Conservation (phyloP, 2,888 invertebrate species). For the Fabriciana adippe region DNA sequence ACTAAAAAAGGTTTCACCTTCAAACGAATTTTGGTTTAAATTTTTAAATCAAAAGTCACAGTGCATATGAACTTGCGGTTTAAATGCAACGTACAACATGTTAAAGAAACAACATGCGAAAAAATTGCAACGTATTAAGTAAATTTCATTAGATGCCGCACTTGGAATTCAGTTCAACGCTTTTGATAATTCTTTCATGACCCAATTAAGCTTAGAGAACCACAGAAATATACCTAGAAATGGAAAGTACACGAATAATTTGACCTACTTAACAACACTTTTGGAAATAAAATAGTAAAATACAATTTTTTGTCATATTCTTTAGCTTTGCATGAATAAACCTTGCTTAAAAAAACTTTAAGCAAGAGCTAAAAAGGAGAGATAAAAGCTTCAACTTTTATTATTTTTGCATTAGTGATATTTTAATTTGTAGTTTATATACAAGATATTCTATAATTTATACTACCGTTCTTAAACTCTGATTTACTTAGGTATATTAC, state of each 20-base stretch:
- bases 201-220: conserved; percentile 17
- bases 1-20: not conserved
- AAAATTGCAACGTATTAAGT: conserved; percentile 20
- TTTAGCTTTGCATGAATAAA: not conserved
- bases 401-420: no score
- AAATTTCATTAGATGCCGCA: conserved; percentile 19
- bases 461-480: no score
- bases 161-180: conserved; percentile 21
- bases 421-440: no score
- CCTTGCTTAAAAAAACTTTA: not conserved
- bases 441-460: no score
- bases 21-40: not conserved
- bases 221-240: conserved; percentile 15
- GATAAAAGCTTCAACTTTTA: no score
- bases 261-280: conserved; percentile 18
- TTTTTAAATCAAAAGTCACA: conserved; percentile 6
- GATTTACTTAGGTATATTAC: no score
- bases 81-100: conserved; percentile 17
- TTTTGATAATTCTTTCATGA: conserved; percentile 24
- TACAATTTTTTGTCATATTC: conserved; percentile 1
- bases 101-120: conserved; percentile 19
- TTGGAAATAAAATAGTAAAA: not conserved
- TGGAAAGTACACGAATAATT: conserved; percentile 12
- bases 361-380: no score
- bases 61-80: not conserved